Conservation (phyloP, 2,888 invertebrate genomes). For the Gymnoscelis rufifasciata region DNA sequence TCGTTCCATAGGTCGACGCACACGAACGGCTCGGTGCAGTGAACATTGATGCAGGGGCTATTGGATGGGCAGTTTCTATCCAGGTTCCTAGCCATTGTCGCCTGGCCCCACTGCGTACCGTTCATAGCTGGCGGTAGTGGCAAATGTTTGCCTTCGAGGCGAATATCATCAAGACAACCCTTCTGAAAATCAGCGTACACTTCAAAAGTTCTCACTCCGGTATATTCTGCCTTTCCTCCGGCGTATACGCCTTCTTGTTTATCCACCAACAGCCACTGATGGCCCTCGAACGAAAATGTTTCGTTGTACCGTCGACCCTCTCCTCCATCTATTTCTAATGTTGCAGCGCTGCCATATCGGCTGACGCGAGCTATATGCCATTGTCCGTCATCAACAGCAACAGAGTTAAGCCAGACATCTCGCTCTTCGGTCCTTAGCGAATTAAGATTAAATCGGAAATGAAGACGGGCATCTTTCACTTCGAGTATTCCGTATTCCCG, state of each 20-base stretch:
- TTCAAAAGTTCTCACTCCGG: conserved; percentile 94
- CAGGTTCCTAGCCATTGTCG: conserved; percentile 94
- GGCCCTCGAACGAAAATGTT: conserved; percentile 92
- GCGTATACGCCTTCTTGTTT: conserved; percentile 97
- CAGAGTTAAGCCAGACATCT: conserved; percentile 92
- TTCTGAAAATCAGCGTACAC: conserved; percentile 97
- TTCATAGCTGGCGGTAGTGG: conserved; percentile 97
- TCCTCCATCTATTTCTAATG: conserved; percentile 95
- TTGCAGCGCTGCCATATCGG: conserved; percentile 94
- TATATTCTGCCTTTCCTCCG: conserved; percentile 96
- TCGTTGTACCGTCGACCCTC: conserved; percentile 96
- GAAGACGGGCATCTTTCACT: conserved; percentile 93
- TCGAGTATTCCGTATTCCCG: conserved; percentile 95
- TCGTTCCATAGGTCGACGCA: conserved; percentile 99
- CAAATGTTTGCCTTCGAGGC: conserved; percentile 95
- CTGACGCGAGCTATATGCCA: conserved; percentile 97
- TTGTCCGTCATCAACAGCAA: conserved; percentile 95
- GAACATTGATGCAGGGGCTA: conserved; percentile 95
- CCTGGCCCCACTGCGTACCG: conserved; percentile 97
- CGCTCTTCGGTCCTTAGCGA: conserved; percentile 93
- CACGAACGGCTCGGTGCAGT: conserved; percentile 95
- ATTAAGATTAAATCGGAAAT: conserved; percentile 95
- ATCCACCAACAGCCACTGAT: conserved; percentile 94
- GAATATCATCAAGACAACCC: conserved; percentile 85
- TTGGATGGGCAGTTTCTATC: conserved; percentile 96